Conservation (phyloP, 2,797 vertebrate species). For the Eremophila alpestris region DNA sequence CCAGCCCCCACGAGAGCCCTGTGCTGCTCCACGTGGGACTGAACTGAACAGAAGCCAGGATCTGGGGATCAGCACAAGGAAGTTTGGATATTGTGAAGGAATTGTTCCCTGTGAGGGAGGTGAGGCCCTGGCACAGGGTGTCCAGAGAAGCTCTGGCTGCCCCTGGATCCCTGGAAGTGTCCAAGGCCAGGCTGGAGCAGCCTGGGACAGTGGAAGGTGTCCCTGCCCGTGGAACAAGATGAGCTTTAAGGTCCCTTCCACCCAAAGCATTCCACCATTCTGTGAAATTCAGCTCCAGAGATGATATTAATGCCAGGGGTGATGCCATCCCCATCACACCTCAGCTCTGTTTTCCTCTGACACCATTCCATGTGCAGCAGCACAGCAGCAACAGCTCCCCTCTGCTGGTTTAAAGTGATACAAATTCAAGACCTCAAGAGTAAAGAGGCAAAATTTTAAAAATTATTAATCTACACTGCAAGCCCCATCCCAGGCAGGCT, state of each 20-base stretch:
- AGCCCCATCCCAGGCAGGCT: neutral
- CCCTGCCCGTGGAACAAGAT: neutral
- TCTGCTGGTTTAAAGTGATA: neutral
- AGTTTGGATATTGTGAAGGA: neutral
- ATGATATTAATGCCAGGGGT: neutral
- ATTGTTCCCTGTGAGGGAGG: fast-evolving
- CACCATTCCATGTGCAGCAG: neutral
- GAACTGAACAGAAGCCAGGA: neutral
- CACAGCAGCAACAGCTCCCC: neutral
- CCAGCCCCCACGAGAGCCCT: neutral
- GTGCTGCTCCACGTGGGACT: neutral
- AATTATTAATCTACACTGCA: neutral
- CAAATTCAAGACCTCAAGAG: fast-evolving
- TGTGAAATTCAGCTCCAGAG: neutral
- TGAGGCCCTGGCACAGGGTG: neutral
- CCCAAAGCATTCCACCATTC: neutral
- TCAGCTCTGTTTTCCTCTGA: neutral
- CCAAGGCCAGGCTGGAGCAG: neutral
- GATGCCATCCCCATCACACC: neutral
- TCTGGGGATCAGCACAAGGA: neutral
- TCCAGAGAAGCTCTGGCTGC: neutral
- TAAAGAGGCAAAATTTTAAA: neutral
- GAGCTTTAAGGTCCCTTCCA: neutral
- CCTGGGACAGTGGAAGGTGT: fast-evolving
- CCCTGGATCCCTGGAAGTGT: neutral